These are phyloP conservation scores for Teleopsis dalmanni DNA, from an alignment of 1,140 invertebrate species.

Conservation along the genomic window DNA sequence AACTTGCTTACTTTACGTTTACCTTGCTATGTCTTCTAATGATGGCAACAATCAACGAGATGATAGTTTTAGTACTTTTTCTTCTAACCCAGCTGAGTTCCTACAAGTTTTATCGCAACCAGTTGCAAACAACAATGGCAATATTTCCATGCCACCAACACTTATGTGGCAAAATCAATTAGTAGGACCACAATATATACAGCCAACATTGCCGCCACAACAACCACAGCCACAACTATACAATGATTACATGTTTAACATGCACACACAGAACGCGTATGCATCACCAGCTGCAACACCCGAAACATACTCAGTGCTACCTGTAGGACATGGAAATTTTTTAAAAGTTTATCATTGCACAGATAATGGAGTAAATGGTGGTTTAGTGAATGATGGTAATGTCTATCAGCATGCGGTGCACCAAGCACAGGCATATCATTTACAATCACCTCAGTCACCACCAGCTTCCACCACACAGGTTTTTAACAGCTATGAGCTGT, in stretches of 20 bases:
- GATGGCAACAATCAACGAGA: too few species aligned
- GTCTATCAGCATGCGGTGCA: background rate
- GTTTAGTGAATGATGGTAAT: constrained; percentile 1
- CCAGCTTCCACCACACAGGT: constrained; percentile 25
- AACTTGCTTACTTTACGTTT: too few species aligned
- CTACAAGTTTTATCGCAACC: too few species aligned
- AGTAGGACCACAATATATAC: constrained; percentile 1
- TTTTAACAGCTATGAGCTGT: constrained; percentile 28
- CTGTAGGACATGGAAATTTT: constrained; percentile 39
- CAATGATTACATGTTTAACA: constrained; percentile 2
- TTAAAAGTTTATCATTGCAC: constrained; percentile 38
- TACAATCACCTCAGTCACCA: constrained; percentile 10
- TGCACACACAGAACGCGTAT: too few species aligned
- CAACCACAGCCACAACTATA: background rate
- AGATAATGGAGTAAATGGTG: constrained; percentile 19
- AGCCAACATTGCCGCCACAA: background rate
- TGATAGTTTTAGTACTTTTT: too few species aligned
- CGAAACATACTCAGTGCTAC: constrained; percentile 37
- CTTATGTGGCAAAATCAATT: background rate
- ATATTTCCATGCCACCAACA: too few species aligned
- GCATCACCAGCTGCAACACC: constrained; percentile 22
- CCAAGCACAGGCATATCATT: background rate
- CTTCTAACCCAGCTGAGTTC: too few species aligned
- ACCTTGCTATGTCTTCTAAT: too few species aligned
- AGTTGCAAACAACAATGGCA: too few species aligned